A percentile compares a stretch with the other conserved stretches of the same genome.
These are phyloP conservation scores for Anneissia japonica DNA, from an alignment of 35 echinoderm and acorn worm species.

Conservation along the genomic window DNA sequence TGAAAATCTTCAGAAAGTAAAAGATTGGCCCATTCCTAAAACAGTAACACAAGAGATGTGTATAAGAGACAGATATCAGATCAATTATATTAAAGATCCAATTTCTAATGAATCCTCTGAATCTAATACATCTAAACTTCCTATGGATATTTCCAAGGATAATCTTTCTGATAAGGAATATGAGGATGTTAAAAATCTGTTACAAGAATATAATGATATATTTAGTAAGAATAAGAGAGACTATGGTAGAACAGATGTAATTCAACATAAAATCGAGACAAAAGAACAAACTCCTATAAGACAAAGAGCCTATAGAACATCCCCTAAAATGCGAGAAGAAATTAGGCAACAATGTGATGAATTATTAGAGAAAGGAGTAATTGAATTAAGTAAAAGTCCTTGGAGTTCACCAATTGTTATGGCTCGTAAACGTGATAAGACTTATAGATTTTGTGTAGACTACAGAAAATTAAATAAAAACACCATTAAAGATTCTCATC, in stretches of 20 bases:
- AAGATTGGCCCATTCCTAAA: too few relatives aligned
- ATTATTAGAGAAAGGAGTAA: constrained; percentile 20
- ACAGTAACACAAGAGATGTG: too few relatives aligned
- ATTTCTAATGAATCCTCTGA: too few relatives aligned
- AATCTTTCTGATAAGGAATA: too few relatives aligned
- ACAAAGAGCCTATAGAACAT: neutral
- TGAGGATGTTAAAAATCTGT: too few relatives aligned
- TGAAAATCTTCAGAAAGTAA: too few relatives aligned
- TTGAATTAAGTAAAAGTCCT: neutral
- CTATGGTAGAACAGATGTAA: neutral
- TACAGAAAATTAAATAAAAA: constrained; percentile 12
- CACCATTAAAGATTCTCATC: constrained; percentile 20
- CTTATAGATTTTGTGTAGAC: constrained; percentile 15
- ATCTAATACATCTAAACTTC: too few relatives aligned
- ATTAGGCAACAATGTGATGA: neutral
- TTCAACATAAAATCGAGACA: neutral
- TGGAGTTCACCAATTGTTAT: constrained; percentile 16
- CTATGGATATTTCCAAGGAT: too few relatives aligned
- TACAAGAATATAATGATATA: too few relatives aligned
- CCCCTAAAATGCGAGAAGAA: neutral
- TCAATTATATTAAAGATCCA: too few relatives aligned
- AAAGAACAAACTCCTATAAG: neutral
- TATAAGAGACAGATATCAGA: too few relatives aligned
- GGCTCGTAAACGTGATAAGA: constrained; percentile 30
- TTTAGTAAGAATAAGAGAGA: neutral